These are phyloP conservation scores for Melanotus villosus DNA, from an alignment of 2,888 invertebrate species.

Conservation along the genomic window DNA sequence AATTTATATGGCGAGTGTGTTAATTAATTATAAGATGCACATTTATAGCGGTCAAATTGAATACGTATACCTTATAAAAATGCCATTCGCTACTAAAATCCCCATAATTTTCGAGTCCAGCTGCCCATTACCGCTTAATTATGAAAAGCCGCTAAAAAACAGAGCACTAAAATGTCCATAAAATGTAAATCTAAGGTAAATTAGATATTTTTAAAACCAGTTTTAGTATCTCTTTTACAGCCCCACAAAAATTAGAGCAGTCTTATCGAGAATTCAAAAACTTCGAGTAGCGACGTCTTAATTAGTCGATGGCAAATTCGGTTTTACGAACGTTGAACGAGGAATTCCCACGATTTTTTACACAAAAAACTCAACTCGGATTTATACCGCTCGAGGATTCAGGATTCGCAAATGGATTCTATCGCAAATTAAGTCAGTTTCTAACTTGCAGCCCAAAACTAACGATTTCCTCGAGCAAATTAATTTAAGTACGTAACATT, in stretches of 20 bases:
- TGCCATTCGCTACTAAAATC: slow-evolving; percentile 17
- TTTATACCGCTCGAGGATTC: background rate
- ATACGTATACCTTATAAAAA: slow-evolving; percentile 15
- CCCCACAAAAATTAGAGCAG: slow-evolving; percentile 35
- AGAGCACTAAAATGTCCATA: slow-evolving; percentile 41
- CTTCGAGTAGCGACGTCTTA: slow-evolving; percentile 25
- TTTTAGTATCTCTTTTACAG: slow-evolving; percentile 35
- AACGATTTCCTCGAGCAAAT: slow-evolving; percentile 29
- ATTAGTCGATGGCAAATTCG: slow-evolving; percentile 23
- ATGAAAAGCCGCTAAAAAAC: slow-evolving; percentile 31
- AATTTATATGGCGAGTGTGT: slow-evolving; percentile 21
- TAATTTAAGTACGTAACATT: slow-evolving; percentile 24
- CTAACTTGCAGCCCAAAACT: slow-evolving; percentile 8
- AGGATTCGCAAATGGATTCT: background rate
- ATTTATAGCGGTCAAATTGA: slow-evolving; percentile 11
- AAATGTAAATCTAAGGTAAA: slow-evolving; percentile 45
- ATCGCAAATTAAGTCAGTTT: background rate
- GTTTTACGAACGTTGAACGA: background rate
- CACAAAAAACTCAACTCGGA: background rate
- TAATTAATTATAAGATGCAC: slow-evolving; percentile 22
- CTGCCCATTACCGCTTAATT: slow-evolving; percentile 40
- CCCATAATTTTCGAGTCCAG: slow-evolving; percentile 32
- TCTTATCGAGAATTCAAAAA: slow-evolving; percentile 31
- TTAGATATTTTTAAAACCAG: slow-evolving; percentile 42
- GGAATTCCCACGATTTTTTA: background rate